These are phyloP conservation scores for Edolisoma coerulescens DNA, from an alignment of 2,113 vertebrate genomes.

Conservation along the genomic window DNA sequence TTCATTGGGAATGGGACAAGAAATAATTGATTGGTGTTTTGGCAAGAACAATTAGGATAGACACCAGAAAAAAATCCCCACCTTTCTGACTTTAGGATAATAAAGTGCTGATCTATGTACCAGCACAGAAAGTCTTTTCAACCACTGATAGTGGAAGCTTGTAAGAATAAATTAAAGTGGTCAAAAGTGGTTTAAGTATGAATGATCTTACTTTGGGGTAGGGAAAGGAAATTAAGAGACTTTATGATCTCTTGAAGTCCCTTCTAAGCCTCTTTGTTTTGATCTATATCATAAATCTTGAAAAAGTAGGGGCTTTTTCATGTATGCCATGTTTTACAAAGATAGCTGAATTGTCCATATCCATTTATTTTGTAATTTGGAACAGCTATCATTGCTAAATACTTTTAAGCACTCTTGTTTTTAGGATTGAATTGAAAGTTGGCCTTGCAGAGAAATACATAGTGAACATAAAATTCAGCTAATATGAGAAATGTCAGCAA, in stretches of 20 bases:
- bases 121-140: neutral
- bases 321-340: neutral
- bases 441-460: neutral
- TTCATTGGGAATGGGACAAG: neutral
- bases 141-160: neutral
- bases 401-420: slow-evolving; percentile 2
- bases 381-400: slow-evolving; percentile 13
- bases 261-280: neutral
- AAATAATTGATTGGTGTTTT: neutral
- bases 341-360: slow-evolving; percentile 1
- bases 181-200: neutral
- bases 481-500: neutral
- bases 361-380: slow-evolving; percentile 3
- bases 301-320: neutral
- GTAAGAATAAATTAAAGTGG: neutral
- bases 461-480: neutral
- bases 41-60: neutral
- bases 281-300: neutral
- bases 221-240: neutral
- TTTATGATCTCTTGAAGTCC: neutral
- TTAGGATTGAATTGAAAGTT: slow-evolving; percentile 11
- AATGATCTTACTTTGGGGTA: neutral
- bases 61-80: neutral
- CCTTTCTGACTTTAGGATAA: neutral
- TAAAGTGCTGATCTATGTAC: neutral